A percentile compares a stretch with the other conserved stretches of the same genome.
Evolutionary conservation across 2,888 invertebrate species (phyloP).

Genomic region (Cryptus viduatorius): DNA sequence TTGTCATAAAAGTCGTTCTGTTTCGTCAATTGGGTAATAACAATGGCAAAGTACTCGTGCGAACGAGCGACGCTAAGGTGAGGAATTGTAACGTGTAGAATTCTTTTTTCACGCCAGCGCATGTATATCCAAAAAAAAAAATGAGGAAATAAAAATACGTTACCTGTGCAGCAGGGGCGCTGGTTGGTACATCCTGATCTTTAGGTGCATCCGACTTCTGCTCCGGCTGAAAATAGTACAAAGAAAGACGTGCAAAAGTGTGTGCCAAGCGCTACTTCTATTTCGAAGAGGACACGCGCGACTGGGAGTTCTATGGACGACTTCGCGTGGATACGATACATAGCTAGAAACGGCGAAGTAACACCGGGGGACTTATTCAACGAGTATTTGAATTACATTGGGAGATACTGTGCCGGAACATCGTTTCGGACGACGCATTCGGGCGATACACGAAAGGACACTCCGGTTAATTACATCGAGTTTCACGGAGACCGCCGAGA

Average conservation of each 20-base stretch:
- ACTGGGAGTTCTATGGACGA: constrained; percentile 15
- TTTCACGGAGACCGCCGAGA: background rate
- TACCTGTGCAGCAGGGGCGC: constrained; percentile 83
- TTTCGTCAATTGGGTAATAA: constrained; percentile 3
- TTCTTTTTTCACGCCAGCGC: constrained; percentile 1
- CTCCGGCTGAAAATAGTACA: constrained; percentile 84
- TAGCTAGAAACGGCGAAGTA: constrained; percentile 14
- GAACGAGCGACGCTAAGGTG: constrained; percentile 16
- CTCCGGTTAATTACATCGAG: constrained; percentile 16
- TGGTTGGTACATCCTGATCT: constrained; percentile 82
- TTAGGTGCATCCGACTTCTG: constrained; percentile 82
- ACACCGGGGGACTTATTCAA: background rate
- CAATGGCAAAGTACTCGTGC: background rate
- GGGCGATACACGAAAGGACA: background rate
- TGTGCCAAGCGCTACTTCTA: constrained; percentile 80
- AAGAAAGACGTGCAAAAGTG: constrained; percentile 82
- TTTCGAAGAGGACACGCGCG: constrained; percentile 46
- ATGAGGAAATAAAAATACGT: constrained; percentile 75
- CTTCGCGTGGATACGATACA: constrained; percentile 22
- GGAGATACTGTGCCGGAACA: background rate
- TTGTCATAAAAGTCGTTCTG: background rate
- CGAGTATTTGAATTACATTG: background rate
- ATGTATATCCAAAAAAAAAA: constrained; percentile 35
- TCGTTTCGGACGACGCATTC: background rate
- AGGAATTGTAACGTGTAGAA: constrained; percentile 4